Percentiles rank a stretch among this genome's conserved stretches.
phyloP scores from a whole-genome alignment of 2,797 vertebrate species.

The Diceros bicornis region DNA sequence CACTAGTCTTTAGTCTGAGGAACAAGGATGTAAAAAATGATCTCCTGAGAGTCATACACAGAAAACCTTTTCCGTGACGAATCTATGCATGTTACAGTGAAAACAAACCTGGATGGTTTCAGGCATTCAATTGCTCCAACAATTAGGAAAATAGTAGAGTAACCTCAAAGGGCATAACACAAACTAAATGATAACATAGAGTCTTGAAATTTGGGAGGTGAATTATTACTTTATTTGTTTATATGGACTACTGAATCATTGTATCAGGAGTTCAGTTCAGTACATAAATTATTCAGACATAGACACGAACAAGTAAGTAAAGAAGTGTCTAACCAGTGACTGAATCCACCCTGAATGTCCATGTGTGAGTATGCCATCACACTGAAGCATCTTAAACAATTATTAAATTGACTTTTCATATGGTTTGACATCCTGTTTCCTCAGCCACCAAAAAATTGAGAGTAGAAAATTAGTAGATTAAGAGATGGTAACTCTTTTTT shows the following conservation, averaged over 20 bases:
- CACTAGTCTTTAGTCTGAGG: constrained; percentile 21
- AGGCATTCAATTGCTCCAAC: too few species aligned
- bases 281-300: background rate
- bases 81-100: background rate
- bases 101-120: background rate
- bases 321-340: background rate
- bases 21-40: constrained; percentile 74
- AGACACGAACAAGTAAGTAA: background rate
- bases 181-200: too few species aligned
- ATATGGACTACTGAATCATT: background rate
- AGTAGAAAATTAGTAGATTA: background rate
- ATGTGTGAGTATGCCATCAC: background rate
- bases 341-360: background rate
- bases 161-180: too few species aligned
- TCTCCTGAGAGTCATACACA: background rate
- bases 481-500: background rate
- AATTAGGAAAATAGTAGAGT: background rate
- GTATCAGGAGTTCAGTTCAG: background rate
- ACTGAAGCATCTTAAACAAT: background rate
- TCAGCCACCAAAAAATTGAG: background rate
- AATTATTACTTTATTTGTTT: background rate
- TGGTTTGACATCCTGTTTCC: background rate
- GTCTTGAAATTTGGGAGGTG: too few species aligned
- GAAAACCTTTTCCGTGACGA: background rate
- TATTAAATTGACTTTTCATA: too few species aligned